Conservation (phyloP, 2,797 vertebrate genomes). For the Natrix natrix region DNA sequence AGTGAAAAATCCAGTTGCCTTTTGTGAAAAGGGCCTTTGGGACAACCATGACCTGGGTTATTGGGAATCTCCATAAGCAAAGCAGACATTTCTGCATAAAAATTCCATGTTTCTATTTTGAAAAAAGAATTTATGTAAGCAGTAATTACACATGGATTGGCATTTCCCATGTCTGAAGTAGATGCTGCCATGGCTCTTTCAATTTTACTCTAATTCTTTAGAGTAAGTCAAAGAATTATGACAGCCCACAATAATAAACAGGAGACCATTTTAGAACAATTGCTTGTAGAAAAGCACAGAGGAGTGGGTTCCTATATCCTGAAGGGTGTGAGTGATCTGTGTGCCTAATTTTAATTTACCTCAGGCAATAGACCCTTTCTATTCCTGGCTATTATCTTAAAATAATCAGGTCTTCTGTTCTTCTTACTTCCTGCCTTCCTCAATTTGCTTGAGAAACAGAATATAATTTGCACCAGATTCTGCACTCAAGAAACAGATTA, state of each 20-base stretch:
- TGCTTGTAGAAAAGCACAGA: not conserved
- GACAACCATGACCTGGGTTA: not conserved
- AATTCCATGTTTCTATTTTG: not conserved
- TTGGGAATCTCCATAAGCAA: not conserved
- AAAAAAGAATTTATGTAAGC: not conserved
- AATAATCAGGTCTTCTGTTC: not conserved
- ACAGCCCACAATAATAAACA: not conserved
- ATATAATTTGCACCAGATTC: not conserved
- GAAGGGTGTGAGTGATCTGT: not conserved
- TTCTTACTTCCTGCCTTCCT: not conserved
- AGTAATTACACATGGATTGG: not conserved
- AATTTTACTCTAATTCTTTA: not conserved
- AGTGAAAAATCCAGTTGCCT: not conserved
- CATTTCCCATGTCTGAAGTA: not conserved
- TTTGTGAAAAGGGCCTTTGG: not conserved
- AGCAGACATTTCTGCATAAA: not conserved
- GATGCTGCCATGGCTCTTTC: not conserved
- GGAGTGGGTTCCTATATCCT: too few species aligned
- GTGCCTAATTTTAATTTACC: not conserved
- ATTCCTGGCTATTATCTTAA: not conserved
- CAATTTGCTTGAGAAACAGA: not conserved
- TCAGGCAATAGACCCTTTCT: not conserved
- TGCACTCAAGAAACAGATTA: conserved; percentile 4
- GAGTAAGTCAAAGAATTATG: not conserved
- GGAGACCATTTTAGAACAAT: not conserved